Conservation (phyloP, 2,113 vertebrate species). For the Tragelaphus scriptus region DNA sequence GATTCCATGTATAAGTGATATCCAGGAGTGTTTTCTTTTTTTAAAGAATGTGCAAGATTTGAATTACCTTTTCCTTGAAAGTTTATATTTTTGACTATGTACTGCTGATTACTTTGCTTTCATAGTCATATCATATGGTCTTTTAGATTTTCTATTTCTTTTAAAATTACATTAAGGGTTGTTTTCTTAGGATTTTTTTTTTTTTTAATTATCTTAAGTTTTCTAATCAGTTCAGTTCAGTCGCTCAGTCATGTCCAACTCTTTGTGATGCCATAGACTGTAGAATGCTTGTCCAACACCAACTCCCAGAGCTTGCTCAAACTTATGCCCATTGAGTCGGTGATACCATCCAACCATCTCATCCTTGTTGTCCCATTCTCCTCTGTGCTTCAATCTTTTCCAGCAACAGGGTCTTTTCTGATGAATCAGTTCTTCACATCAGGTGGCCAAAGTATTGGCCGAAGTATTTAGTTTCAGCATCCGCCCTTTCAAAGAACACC, state of each 20-base stretch:
- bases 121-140: not conserved
- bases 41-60: not conserved
- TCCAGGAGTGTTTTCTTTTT: not conserved
- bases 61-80: not conserved
- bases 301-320: not conserved
- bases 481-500: not conserved
- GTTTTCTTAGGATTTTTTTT: not conserved
- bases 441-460: not conserved
- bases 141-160: not conserved
- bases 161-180: not conserved
- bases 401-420: not conserved
- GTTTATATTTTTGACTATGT: not conserved
- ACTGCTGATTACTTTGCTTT: not conserved
- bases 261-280: not conserved
- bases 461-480: not conserved
- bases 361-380: not conserved
- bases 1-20: not conserved
- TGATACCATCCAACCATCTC: not conserved
- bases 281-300: not conserved
- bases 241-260: not conserved
- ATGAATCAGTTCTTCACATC: not conserved
- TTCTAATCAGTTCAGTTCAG: not conserved
- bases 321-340: not conserved
- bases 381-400: not conserved
- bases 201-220: not conserved